These are phyloP conservation scores for Cephalotes varians DNA, from an alignment of 2,888 invertebrate species.

Conservation along the genomic window DNA sequence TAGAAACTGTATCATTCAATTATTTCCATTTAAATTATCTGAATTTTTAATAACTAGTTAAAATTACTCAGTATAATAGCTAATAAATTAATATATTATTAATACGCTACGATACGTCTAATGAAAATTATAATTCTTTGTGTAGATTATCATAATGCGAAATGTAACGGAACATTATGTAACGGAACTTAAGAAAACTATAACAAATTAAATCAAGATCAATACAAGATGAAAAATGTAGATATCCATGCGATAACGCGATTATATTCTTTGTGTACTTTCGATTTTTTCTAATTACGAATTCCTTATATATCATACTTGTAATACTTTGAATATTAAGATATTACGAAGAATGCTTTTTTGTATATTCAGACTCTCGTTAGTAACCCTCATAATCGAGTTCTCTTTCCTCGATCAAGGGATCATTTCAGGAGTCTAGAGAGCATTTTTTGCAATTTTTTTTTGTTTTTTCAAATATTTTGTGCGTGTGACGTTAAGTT, in stretches of 20 bases:
- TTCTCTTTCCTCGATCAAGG: too few relatives aligned
- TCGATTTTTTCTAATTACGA: neutral
- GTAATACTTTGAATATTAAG: neutral
- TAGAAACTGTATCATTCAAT: slow-evolving; percentile 11
- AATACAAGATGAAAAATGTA: neutral
- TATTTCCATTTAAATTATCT: slow-evolving; percentile 14
- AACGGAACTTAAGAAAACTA: neutral
- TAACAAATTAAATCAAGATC: slow-evolving; percentile 9
- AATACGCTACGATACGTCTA: neutral
- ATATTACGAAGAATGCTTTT: neutral
- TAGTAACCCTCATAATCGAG: too few relatives aligned
- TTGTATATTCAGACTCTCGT: neutral
- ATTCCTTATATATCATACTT: neutral
- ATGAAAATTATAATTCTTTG: neutral
- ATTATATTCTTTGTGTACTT: neutral
- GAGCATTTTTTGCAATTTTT: too few relatives aligned
- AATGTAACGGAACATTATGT: slow-evolving; percentile 14
- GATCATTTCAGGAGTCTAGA: too few relatives aligned
- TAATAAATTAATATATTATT: slow-evolving; percentile 29
- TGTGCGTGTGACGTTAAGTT: too few relatives aligned
- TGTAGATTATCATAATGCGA: neutral
- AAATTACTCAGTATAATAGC: neutral
- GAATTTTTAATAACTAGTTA: slow-evolving; percentile 34
- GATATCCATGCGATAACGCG: neutral
- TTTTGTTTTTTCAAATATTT: too few relatives aligned